These are phyloP conservation scores for Pogona vitticeps DNA, from an alignment of 2,113 vertebrate genomes.

Conservation along the genomic window DNA sequence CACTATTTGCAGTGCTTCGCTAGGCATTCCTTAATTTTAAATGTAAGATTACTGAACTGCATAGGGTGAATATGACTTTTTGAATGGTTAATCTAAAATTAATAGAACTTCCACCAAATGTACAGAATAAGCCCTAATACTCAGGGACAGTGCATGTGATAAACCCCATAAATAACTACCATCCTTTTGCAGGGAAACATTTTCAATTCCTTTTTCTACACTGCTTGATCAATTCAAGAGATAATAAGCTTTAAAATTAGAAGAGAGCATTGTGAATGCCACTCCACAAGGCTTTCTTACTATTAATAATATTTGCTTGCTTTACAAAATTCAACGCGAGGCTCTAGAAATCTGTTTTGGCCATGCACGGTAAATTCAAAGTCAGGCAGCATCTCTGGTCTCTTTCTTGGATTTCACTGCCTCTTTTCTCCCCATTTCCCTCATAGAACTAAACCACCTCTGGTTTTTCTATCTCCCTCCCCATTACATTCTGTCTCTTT, in stretches of 20 bases:
- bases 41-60: background rate
- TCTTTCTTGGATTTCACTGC: background rate
- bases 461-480: background rate
- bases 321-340: background rate
- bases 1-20: background rate
- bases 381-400: background rate
- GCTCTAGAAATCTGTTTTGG: background rate
- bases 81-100: constrained; percentile 18
- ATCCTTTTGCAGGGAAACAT: constrained; percentile 1
- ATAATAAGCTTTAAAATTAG: constrained; percentile 25
- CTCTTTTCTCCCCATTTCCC: background rate
- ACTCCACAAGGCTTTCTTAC: background rate
- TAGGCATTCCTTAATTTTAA: background rate
- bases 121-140: background rate
- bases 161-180: background rate
- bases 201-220: background rate
- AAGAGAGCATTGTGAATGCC: background rate
- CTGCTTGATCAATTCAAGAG: background rate
- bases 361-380: background rate
- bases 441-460: background rate
- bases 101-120: background rate
- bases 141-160: background rate
- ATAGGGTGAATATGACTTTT: background rate
- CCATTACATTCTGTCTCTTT: background rate
- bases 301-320: constrained; percentile 26